Conservation (phyloP, 2,888 invertebrate species). For the Acronicta alni region DNA sequence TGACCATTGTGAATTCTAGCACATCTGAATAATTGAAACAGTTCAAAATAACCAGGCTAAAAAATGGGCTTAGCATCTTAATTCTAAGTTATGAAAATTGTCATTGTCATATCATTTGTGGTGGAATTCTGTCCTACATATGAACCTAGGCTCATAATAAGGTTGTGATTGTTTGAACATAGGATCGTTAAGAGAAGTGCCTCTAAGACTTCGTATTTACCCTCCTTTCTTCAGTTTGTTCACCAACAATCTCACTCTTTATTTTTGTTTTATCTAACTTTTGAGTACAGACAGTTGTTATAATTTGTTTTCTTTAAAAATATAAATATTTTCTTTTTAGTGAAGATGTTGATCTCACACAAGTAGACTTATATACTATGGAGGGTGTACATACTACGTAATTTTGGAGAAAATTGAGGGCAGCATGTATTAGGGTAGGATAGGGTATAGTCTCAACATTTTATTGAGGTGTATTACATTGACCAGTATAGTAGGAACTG, state of each 20-base stretch:
- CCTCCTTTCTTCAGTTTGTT: conserved; percentile 20
- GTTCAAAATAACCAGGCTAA: too few relatives aligned
- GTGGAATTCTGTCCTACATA: conserved; percentile 48
- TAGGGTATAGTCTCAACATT: conserved; percentile 20
- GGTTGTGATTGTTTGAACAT: conserved; percentile 82
- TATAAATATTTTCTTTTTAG: conserved; percentile 30
- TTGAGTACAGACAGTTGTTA: neutral
- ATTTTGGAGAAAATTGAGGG: conserved; percentile 31
- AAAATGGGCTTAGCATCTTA: too few relatives aligned
- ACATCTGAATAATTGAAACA: conserved; percentile 19
- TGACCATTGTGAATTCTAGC: conserved; percentile 35
- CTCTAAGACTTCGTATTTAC: conserved; percentile 61
- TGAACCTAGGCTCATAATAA: conserved; percentile 78
- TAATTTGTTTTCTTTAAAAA: conserved; percentile 3
- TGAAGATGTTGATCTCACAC: conserved; percentile 28
- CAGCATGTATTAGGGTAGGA: conserved; percentile 27
- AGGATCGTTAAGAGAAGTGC: conserved; percentile 78
- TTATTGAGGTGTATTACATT: conserved; percentile 27
- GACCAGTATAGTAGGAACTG: conserved; percentile 26
- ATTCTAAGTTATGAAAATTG: too few relatives aligned
- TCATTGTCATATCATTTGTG: conserved; percentile 35
- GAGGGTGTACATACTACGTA: conserved; percentile 51
- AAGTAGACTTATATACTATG: conserved; percentile 12
- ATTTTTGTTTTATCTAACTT: neutral
- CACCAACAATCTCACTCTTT: neutral